phyloP scores from a whole-genome alignment of 2,888 invertebrate genomes.

The Chromoteleia sp. region DNA sequence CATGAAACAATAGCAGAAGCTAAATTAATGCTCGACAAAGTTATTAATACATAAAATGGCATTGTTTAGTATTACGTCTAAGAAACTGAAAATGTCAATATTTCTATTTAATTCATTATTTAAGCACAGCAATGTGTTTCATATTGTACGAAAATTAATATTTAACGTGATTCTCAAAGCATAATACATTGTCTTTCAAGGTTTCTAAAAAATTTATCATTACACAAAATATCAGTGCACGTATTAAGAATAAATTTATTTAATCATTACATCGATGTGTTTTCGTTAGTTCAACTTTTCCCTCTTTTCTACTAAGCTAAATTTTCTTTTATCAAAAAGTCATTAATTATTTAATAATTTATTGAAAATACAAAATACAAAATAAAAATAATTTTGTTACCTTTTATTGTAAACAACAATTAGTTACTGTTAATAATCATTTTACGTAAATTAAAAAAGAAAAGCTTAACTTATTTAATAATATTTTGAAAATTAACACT shows the following conservation, averaged over 20 bases:
- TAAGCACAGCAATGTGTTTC: slow-evolving; percentile 14
- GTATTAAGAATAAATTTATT: slow-evolving; percentile 74
- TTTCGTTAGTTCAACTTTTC: background rate
- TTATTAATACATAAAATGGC: slow-evolving; percentile 3
- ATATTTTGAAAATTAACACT: no score
- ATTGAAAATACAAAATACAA: no score
- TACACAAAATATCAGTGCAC: slow-evolving; percentile 72
- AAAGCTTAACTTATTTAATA: no score
- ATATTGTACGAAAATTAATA: slow-evolving; percentile 17
- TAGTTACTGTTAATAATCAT: no score
- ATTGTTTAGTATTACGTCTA: background rate
- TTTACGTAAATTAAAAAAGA: no score
- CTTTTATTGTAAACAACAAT: no score
- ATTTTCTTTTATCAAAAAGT: no score
- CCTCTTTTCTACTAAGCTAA: background rate
- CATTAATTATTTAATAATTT: no score
- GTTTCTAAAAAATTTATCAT: slow-evolving; percentile 44
- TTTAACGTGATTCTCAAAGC: slow-evolving; percentile 7
- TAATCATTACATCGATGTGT: slow-evolving; percentile 66
- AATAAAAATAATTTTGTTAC: no score
- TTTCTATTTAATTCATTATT: background rate
- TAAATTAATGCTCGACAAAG: slow-evolving; percentile 11
- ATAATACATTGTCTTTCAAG: slow-evolving; percentile 48
- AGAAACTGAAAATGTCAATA: background rate
- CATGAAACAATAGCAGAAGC: slow-evolving; percentile 8